Percentiles rank a stretch among this genome's conserved stretches.
These are phyloP conservation scores for Sula dactylatra DNA, from an alignment of 2,113 vertebrate species.

Conservation along the genomic window DNA sequence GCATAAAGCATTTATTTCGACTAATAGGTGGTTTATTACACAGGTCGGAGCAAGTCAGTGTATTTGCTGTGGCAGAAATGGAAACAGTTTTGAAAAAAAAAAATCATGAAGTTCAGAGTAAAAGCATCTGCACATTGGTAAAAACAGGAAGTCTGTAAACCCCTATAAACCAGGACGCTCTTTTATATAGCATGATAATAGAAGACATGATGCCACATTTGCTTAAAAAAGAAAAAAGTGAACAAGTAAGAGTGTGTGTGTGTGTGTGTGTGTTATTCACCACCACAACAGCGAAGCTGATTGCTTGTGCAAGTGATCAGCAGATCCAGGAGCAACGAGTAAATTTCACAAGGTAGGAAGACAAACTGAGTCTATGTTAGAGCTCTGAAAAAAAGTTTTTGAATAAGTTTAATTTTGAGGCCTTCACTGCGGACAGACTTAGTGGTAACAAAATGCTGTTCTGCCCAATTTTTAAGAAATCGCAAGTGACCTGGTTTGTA, in stretches of 20 bases:
- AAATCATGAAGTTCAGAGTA: background rate
- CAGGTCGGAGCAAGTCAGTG: background rate
- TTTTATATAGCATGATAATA: background rate
- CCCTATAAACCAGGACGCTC: background rate
- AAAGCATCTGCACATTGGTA: background rate
- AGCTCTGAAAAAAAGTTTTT: background rate
- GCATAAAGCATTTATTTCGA: conserved; percentile 9
- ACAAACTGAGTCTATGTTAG: fast-evolving
- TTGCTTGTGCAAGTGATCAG: fast-evolving
- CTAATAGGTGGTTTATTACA: background rate
- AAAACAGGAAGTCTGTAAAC: conserved; percentile 37
- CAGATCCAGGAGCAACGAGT: background rate
- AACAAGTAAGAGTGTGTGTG: background rate
- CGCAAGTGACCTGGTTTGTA: background rate
- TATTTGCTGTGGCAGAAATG: background rate
- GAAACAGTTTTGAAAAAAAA: background rate
- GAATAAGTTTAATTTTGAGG: background rate
- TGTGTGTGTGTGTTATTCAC: background rate
- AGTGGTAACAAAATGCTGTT: background rate
- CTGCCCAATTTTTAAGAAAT: background rate
- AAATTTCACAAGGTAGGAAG: background rate
- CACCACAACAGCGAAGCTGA: background rate
- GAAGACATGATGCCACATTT: background rate
- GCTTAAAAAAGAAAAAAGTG: background rate
- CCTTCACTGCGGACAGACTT: background rate